phyloP scores from a whole-genome alignment of 2,888 invertebrate species.

The Crematogaster levior region DNA sequence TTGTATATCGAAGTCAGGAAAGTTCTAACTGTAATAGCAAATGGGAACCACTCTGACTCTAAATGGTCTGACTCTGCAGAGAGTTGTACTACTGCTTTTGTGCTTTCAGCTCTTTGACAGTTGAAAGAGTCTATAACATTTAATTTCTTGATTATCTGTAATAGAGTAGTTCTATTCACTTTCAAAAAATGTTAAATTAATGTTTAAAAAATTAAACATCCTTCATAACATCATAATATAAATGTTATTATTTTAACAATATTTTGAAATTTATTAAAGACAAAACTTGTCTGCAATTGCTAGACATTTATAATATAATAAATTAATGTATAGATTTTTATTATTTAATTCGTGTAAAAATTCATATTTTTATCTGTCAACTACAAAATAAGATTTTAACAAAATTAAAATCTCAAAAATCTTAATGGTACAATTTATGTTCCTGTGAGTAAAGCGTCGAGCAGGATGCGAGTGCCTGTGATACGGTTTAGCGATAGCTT shows the following conservation, averaged over 20 bases:
- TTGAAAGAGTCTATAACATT: constrained; percentile 5
- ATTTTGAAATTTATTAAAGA: not conserved
- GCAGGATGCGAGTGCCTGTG: constrained; percentile 29
- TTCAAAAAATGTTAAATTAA: not conserved
- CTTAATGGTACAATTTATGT: not conserved
- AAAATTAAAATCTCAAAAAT: not conserved
- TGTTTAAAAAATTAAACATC: too few relatives aligned
- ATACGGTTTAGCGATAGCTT: constrained; percentile 52
- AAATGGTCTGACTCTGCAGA: constrained; percentile 40
- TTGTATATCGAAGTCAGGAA: constrained; percentile 8
- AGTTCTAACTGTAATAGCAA: constrained; percentile 33
- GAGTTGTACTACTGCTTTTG: constrained; percentile 45
- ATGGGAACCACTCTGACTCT: constrained; percentile 20
- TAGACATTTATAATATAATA: not conserved
- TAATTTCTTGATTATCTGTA: not conserved
- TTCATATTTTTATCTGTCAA: not conserved
- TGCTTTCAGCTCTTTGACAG: constrained; percentile 16
- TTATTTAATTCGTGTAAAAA: not conserved
- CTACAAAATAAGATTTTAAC: not conserved
- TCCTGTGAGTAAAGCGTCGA: constrained; percentile 3
- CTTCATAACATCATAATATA: not conserved
- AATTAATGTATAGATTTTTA: not conserved
- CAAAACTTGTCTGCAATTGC: not conserved
- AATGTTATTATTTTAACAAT: not conserved
- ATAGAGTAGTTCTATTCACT: not conserved